Conservation (phyloP, 2,113 vertebrate species). For the Oncorhynchus nerka region DNA sequence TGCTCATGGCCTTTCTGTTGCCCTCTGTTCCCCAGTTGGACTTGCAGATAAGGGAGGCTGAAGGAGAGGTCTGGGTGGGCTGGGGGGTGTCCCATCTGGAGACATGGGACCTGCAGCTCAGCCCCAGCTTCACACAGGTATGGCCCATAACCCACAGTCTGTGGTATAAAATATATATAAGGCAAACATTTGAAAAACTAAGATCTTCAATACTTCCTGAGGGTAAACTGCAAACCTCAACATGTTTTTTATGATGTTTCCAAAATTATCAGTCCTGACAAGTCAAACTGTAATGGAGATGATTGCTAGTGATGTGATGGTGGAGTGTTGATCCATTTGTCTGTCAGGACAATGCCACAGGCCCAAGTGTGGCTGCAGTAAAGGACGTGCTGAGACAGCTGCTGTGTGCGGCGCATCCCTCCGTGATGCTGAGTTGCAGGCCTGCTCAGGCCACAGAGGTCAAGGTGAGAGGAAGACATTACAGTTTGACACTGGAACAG, state of each 20-base stretch:
- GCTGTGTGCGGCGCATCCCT: conserved; percentile 75
- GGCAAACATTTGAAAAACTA: too few relatives aligned
- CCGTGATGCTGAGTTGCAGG: conserved; percentile 80
- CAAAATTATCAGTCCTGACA: too few relatives aligned
- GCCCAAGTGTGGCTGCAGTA: conserved; percentile 59
- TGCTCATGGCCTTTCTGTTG: not conserved
- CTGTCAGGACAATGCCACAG: conserved; percentile 43
- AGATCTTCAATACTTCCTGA: too few relatives aligned
- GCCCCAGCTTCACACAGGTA: conserved; percentile 62
- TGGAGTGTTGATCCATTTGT: conserved; percentile 4
- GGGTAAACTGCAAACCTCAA: too few relatives aligned
- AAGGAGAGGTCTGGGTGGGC: conserved; percentile 77
- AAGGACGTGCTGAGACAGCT: conserved; percentile 76
- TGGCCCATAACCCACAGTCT: not conserved
- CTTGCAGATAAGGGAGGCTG: conserved; percentile 79
- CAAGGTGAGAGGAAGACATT: conserved; percentile 69
- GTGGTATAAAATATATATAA: too few relatives aligned
- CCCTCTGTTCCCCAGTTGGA: conserved; percentile 76
- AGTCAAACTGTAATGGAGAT: not conserved
- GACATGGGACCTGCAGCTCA: conserved; percentile 61
- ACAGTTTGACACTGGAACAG: not conserved
- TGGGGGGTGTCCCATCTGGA: conserved; percentile 75
- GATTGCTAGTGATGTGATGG: not conserved
- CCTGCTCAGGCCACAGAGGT: conserved; percentile 71
- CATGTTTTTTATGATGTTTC: too few relatives aligned